A percentile compares a stretch with the other conserved stretches of the same genome.
Conservation (phyloP, 2,113 vertebrate genomes). For the Neolamprologus falcicula region DNA sequence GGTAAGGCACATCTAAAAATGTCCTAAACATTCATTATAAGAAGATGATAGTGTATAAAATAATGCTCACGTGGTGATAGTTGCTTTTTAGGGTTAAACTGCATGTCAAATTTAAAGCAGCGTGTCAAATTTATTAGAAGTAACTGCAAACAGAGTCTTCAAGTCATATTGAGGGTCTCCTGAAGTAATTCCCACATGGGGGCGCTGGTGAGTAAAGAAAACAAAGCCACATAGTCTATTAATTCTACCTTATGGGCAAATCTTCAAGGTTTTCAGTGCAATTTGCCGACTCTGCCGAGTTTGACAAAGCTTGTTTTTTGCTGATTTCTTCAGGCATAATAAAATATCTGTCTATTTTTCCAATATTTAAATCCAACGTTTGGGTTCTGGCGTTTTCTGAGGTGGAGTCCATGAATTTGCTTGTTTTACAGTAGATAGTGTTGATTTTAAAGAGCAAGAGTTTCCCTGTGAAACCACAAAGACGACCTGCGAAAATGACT, state of each 20-base stretch:
- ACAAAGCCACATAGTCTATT: background rate
- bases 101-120: background rate
- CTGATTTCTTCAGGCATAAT: background rate
- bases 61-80: background rate
- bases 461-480: background rate
- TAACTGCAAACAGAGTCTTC: background rate
- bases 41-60: background rate
- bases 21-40: background rate
- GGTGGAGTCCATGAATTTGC: background rate
- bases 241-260: background rate
- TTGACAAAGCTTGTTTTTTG: background rate
- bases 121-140: background rate
- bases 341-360: background rate
- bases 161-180: background rate
- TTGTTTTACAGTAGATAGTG: background rate
- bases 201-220: slow-evolving; percentile 10
- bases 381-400: background rate
- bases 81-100: background rate
- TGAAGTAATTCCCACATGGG: slow-evolving; percentile 1
- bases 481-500: background rate
- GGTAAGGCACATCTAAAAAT: slow-evolving; percentile 64
- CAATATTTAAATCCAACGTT: background rate
- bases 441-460: background rate
- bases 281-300: background rate
- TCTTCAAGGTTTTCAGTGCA: background rate